Conservation (phyloP, 1,140 invertebrate species). For the Idris sp. region DNA sequence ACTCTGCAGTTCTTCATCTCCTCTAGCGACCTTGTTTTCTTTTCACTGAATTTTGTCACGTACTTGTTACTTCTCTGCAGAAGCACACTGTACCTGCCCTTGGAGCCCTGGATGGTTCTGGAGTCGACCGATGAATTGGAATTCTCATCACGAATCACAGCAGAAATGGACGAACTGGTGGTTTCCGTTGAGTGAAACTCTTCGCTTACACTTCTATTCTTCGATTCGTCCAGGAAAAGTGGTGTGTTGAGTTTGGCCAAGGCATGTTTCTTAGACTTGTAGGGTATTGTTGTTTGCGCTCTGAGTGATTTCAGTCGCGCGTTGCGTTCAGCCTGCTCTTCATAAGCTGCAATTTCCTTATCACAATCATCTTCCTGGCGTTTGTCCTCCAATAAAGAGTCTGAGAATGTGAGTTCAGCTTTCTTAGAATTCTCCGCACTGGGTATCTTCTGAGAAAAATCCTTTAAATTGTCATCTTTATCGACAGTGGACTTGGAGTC, state of each 20-base stretch:
- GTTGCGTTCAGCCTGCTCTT: slow-evolving; percentile 20
- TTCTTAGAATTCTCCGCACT: too few relatives aligned
- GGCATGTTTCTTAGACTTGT: too few relatives aligned
- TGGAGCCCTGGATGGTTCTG: neutral
- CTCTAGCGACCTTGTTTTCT: slow-evolving; percentile 31
- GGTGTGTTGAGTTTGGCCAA: too few relatives aligned
- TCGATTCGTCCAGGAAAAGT: too few relatives aligned
- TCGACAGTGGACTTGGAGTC: too few relatives aligned
- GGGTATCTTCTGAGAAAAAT: slow-evolving; percentile 27
- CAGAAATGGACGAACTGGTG: slow-evolving; percentile 27
- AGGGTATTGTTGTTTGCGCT: slow-evolving; percentile 6
- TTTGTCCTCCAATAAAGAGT: too few relatives aligned
- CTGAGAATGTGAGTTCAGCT: too few relatives aligned
- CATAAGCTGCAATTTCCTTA: slow-evolving; percentile 43
- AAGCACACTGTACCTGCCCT: slow-evolving; percentile 3
- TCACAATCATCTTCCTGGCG: slow-evolving; percentile 39
- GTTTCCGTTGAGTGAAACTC: slow-evolving; percentile 7
- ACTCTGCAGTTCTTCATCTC: slow-evolving; percentile 69
- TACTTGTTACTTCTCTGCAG: slow-evolving; percentile 15
- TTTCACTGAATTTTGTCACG: slow-evolving; percentile 14
- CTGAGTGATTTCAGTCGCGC: neutral
- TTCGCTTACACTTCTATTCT: slow-evolving; percentile 13
- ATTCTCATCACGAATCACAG: slow-evolving; percentile 34
- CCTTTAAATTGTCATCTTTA: too few relatives aligned
- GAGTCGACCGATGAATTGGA: slow-evolving; percentile 42